Evolutionary conservation across 2,797 vertebrate genomes (phyloP).

Genomic region (Fundulus diaphanus): DNA sequence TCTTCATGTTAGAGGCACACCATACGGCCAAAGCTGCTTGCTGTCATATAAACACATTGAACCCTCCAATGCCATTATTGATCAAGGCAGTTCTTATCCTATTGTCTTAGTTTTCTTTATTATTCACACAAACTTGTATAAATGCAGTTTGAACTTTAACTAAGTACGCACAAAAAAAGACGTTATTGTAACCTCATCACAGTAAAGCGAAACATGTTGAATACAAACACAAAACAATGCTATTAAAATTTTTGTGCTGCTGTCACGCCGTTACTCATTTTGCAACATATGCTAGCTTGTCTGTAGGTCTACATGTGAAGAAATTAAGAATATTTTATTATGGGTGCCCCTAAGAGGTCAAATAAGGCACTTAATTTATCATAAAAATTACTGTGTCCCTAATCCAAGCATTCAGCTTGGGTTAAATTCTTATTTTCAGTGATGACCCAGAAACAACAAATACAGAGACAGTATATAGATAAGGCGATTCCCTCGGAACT

Average conservation of each 20-base stretch:
- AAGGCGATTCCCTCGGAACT: too few species aligned
- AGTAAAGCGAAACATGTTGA: too few species aligned
- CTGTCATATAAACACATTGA: slow-evolving; percentile 45
- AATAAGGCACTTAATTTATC: not conserved
- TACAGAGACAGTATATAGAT: too few species aligned
- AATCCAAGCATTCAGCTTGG: not conserved
- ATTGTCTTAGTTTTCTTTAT: not conserved
- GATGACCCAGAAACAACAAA: too few species aligned
- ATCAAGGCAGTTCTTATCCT: slow-evolving; percentile 10
- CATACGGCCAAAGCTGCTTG: slow-evolving; percentile 5
- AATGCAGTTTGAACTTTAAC: not conserved
- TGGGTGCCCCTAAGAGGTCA: not conserved
- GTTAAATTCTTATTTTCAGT: too few species aligned
- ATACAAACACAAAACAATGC: too few species aligned
- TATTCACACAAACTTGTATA: not conserved
- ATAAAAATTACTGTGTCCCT: not conserved
- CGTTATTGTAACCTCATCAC: too few species aligned
- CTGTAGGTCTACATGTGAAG: too few species aligned
- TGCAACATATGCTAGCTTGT: too few species aligned
- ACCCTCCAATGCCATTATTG: slow-evolving; percentile 10
- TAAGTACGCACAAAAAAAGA: slow-evolving; percentile 8
- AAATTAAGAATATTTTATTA: not conserved
- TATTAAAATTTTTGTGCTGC: too few species aligned
- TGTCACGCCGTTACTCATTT: too few species aligned
- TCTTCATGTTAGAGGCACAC: slow-evolving; percentile 12